A percentile compares a stretch with the other conserved stretches of the same genome.
Conservation (phyloP, 2,888 invertebrate genomes). For the Apotomis turbidana region DNA sequence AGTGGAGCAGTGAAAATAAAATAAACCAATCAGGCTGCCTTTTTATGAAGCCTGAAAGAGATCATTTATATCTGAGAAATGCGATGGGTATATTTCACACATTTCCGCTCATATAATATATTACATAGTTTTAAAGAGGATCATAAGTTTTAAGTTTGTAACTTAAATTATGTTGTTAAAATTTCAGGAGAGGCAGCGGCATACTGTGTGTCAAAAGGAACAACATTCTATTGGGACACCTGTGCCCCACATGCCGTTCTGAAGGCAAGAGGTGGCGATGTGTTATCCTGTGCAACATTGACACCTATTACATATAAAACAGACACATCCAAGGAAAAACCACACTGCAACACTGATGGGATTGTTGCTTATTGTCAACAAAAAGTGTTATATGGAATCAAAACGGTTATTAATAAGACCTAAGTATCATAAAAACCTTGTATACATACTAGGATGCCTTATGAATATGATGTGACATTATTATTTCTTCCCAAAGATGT, state of each 20-base stretch:
- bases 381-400: conserved; percentile 56
- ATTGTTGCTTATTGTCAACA: conserved; percentile 65
- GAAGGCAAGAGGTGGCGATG: conserved; percentile 90
- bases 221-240: conserved; percentile 96
- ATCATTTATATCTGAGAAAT: too few species aligned
- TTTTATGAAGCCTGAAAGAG: too few species aligned
- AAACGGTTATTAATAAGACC: conserved; percentile 47
- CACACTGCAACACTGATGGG: conserved; percentile 70
- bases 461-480: not conserved
- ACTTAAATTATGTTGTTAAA: not conserved
- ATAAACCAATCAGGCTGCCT: too few species aligned
- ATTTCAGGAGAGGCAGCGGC: conserved; percentile 74
- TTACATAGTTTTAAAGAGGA: too few species aligned
- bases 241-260: conserved; percentile 95
- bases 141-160: not conserved
- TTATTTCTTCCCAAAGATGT: not conserved
- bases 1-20: too few species aligned
- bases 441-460: not conserved
- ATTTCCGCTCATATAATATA: too few species aligned
- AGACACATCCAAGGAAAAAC: conserved; percentile 56
- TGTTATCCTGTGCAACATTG: conserved; percentile 63
- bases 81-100: too few species aligned
- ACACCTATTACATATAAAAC: conserved; percentile 68
- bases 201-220: conserved; percentile 90
- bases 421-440: not conserved